phyloP scores from a whole-genome alignment of 2,888 invertebrate species.

The Monopis laevigella region DNA sequence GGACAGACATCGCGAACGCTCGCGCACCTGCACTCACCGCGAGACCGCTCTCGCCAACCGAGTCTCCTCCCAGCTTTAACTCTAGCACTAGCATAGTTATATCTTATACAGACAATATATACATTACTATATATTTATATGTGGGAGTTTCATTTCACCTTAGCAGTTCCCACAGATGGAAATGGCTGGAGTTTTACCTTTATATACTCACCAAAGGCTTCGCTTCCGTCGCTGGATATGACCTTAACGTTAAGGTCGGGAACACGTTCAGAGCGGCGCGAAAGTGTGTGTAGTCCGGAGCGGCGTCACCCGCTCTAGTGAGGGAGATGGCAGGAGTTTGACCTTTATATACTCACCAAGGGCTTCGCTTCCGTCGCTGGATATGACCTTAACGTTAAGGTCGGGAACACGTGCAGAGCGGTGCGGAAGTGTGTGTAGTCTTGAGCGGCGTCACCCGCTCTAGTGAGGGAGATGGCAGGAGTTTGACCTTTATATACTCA shows the following conservation, averaged over 20 bases:
- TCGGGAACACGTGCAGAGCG: constrained; percentile 90
- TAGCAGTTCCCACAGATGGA: no score
- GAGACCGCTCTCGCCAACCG: no score
- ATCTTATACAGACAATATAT: no score
- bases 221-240: constrained; percentile 26
- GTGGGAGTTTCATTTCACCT: no score
- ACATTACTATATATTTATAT: no score
- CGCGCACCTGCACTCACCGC: no score
- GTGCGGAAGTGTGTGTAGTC: constrained; percentile 87
- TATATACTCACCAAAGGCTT: background rate
- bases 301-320: constrained; percentile 82
- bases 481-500: constrained; percentile 73
- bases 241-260: constrained; percentile 81
- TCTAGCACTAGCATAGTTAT: no score
- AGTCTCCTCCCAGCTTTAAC: no score
- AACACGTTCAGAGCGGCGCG: constrained; percentile 88
- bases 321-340: constrained; percentile 86
- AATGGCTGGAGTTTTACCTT: no score
- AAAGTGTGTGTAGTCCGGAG: constrained; percentile 87
- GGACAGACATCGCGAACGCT: no score
- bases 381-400: constrained; percentile 76
- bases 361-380: background rate
- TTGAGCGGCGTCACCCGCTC: constrained; percentile 81
- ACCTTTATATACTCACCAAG: background rate
- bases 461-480: constrained; percentile 84